phyloP scores from a whole-genome alignment of 2,888 invertebrate species.

The Eledone cirrhosa region DNA sequence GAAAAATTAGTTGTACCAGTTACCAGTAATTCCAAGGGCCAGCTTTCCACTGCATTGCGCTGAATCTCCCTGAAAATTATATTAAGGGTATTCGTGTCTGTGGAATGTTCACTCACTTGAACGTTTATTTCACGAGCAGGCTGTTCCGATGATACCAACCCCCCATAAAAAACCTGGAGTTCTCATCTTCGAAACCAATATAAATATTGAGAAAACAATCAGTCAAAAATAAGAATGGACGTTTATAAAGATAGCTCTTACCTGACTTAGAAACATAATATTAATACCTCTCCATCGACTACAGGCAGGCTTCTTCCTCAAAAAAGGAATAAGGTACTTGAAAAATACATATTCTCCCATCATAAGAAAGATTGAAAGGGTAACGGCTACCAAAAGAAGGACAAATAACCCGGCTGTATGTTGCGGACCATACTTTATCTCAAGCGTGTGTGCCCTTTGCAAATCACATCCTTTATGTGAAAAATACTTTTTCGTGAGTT shows the following conservation, averaged over 20 bases:
- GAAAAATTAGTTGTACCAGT: no score
- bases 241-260: conserved; percentile 59
- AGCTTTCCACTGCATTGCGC: not conserved
- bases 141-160: not conserved
- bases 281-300: conserved; percentile 90
- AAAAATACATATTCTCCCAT: conserved; percentile 88
- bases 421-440: conserved; percentile 47
- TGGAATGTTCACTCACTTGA: not conserved
- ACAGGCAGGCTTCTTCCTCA: conserved; percentile 83
- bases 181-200: no score
- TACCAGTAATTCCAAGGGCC: no score
- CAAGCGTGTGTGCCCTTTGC: conserved; percentile 57
- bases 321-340: conserved; percentile 84
- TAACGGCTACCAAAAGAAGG: conserved; percentile 57
- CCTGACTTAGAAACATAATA: conserved; percentile 94
- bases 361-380: conserved; percentile 73
- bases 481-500: conserved; percentile 52
- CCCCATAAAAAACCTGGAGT: no score
- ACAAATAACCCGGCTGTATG: conserved; percentile 57
- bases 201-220: no score
- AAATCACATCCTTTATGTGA: conserved; percentile 71
- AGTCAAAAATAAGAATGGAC: no score
- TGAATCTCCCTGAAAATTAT: not conserved
- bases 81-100: no score
- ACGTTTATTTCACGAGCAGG: not conserved